phyloP scores from a whole-genome alignment of 2,888 invertebrate species.

The Drosophila pegasa region DNA sequence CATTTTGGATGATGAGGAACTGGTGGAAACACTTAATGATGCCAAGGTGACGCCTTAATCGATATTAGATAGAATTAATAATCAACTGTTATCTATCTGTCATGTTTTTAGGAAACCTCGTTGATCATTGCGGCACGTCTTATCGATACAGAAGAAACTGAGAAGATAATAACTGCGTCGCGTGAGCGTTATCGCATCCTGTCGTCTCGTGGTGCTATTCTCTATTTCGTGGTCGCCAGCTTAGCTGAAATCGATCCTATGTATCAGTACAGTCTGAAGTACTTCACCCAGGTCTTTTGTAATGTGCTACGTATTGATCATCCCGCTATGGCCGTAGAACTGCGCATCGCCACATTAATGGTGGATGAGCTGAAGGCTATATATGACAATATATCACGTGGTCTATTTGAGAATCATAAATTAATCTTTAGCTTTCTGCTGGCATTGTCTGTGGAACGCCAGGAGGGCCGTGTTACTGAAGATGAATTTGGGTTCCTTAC shows the following conservation, averaged over 20 bases:
- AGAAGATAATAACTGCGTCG: constrained; percentile 93
- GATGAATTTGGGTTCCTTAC: constrained; percentile 92
- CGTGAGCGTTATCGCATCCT: constrained; percentile 94
- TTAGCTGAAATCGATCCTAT: constrained; percentile 96
- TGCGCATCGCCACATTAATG: constrained; percentile 89
- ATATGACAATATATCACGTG: constrained; percentile 94
- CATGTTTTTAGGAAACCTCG: constrained; percentile 90
- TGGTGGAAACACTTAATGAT: constrained; percentile 90
- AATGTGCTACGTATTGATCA: constrained; percentile 92
- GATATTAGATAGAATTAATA: background rate
- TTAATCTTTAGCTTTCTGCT: constrained; percentile 94
- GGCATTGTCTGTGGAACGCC: constrained; percentile 90
- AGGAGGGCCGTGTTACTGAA: constrained; percentile 86
- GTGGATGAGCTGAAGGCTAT: constrained; percentile 92
- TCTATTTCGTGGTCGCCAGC: constrained; percentile 96
- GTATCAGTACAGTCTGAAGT: constrained; percentile 97
- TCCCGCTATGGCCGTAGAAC: constrained; percentile 88
- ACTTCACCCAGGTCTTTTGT: constrained; percentile 92
- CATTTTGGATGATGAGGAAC: constrained; percentile 96
- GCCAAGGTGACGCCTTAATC: constrained; percentile 74
- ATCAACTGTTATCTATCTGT: no score
- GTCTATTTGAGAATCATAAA: constrained; percentile 96
- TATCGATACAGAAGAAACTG: constrained; percentile 94
- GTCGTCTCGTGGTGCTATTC: constrained; percentile 93
- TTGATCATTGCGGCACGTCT: constrained; percentile 95